phyloP scores from a whole-genome alignment of 2,888 invertebrate genomes.

The Yponomeuta evonymella region DNA sequence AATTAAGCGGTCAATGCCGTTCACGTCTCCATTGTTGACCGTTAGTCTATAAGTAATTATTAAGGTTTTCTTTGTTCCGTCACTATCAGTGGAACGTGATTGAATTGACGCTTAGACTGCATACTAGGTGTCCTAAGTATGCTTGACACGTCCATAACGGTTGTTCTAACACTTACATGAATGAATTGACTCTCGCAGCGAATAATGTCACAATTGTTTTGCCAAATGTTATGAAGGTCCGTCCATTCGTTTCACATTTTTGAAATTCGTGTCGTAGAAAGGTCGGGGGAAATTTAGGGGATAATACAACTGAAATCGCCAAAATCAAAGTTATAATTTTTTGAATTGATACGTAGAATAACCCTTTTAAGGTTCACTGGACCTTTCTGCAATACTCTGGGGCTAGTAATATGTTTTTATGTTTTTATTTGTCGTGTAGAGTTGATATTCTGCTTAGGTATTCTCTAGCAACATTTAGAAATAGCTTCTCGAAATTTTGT shows the following conservation, averaged over 20 bases:
- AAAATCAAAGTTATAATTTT: too few species aligned
- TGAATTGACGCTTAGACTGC: not conserved
- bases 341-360: too few species aligned
- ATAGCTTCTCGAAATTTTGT: not conserved
- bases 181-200: not conserved
- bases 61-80: not conserved
- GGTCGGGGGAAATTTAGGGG: too few species aligned
- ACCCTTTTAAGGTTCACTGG: too few species aligned
- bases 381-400: too few species aligned
- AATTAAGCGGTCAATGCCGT: not conserved
- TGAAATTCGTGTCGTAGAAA: too few species aligned
- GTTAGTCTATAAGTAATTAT: not conserved
- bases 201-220: too few species aligned
- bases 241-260: too few species aligned
- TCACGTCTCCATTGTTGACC: not conserved
- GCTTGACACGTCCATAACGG: constrained; percentile 2
- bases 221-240: too few species aligned
- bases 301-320: too few species aligned
- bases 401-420: not conserved
- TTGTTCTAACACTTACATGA: not conserved
- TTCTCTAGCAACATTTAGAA: not conserved
- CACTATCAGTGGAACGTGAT: not conserved
- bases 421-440: not conserved
- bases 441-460: not conserved
- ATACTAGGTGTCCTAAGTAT: not conserved